Percentiles rank a stretch among this genome's conserved stretches.
Evolutionary conservation across 1,140 invertebrate species (phyloP).

Genomic region (Drusus annulatus): DNA sequence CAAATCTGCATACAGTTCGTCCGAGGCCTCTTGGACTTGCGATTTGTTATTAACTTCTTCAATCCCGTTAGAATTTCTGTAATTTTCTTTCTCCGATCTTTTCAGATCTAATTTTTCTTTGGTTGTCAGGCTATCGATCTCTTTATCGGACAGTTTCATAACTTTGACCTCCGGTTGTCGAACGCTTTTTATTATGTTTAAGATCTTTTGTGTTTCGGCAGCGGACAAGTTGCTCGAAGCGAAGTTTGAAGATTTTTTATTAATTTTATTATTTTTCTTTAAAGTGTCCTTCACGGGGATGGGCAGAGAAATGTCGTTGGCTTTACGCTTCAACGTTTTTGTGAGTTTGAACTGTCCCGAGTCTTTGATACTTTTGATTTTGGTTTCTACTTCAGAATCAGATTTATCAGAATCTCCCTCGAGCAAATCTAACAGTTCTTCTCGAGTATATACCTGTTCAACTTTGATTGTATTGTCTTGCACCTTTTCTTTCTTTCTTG

Average conservation of each 20-base stretch:
- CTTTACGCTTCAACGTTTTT: neutral
- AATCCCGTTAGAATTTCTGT: neutral
- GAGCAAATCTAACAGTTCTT: conserved; percentile 28
- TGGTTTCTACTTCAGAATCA: conserved; percentile 20
- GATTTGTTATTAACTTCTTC: neutral
- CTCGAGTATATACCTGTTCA: conserved; percentile 18
- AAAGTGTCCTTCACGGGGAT: neutral
- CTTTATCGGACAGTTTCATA: neutral
- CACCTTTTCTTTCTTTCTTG: neutral
- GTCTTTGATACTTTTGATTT: conserved; percentile 1
- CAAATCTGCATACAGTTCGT: neutral
- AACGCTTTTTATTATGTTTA: conserved; percentile 24
- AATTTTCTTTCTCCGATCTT: neutral
- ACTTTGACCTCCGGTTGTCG: conserved; percentile 26
- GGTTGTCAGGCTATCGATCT: neutral
- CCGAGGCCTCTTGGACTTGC: neutral
- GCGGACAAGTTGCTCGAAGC: neutral
- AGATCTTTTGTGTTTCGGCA: conserved; percentile 9
- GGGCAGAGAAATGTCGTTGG: neutral
- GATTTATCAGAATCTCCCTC: conserved; percentile 7
- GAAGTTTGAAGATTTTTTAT: neutral
- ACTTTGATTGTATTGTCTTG: neutral
- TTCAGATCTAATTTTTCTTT: neutral
- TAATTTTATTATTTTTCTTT: too few species aligned
- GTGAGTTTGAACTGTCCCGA: neutral